These are phyloP conservation scores for Clepsis dumicolana DNA, from an alignment of 2,888 invertebrate species.

Conservation along the genomic window DNA sequence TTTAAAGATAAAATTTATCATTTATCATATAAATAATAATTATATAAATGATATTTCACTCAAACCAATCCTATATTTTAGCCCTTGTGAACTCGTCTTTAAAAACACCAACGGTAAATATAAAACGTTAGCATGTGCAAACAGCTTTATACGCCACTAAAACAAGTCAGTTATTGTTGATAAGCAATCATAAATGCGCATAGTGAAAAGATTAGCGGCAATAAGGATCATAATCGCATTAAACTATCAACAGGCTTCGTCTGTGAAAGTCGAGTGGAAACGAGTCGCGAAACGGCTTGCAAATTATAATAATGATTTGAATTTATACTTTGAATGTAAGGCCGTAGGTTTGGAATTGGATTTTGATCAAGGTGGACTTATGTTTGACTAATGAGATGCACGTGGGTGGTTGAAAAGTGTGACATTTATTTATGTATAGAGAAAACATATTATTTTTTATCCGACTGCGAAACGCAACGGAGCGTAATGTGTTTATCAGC, in stretches of 20 bases:
- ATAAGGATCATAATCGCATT: conserved; percentile 26
- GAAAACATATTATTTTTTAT: neutral
- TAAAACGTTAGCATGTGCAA: neutral
- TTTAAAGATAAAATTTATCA: no score
- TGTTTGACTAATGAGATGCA: neutral
- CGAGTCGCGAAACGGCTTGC: neutral
- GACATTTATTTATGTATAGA: neutral
- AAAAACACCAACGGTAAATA: neutral
- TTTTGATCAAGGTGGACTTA: neutral
- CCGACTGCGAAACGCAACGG: no score
- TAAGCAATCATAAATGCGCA: conserved; percentile 25
- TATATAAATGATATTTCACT: no score
- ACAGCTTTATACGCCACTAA: neutral
- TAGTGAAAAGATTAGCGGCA: conserved; percentile 27
- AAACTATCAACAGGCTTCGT: conserved; percentile 2
- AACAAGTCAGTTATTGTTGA: conserved; percentile 30
- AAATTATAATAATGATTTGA: neutral
- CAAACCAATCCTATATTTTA: no score
- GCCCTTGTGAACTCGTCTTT: no score
- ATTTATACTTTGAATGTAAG: neutral
- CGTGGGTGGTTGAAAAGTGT: neutral
- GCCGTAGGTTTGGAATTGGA: neutral
- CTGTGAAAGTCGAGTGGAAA: neutral
- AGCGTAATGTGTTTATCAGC: no score
- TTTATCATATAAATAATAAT: no score